These are phyloP conservation scores for Amphipoea oculea DNA, from an alignment of 2,888 invertebrate genomes.

Conservation along the genomic window DNA sequence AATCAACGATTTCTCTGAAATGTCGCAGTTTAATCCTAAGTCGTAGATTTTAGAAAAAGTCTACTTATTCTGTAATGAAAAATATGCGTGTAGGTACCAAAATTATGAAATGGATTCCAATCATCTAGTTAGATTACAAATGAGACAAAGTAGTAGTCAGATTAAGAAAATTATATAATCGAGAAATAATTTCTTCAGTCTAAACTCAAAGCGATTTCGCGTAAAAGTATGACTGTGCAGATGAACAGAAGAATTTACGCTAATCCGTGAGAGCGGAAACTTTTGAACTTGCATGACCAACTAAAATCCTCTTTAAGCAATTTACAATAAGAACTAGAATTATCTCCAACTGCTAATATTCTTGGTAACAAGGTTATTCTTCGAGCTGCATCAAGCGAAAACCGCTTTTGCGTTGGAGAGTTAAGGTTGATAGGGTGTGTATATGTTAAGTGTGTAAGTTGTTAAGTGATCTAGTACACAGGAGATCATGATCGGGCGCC, in stretches of 20 bases:
- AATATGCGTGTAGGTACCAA: neutral
- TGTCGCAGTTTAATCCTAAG: slow-evolving; percentile 1
- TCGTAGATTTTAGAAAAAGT: neutral
- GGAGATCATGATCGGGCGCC: slow-evolving; percentile 75
- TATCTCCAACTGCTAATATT: slow-evolving; percentile 64
- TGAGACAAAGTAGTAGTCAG: neutral
- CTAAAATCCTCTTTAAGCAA: slow-evolving; percentile 65
- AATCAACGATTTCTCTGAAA: neutral
- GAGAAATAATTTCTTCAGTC: slow-evolving; percentile 12
- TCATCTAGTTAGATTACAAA: slow-evolving; percentile 11
- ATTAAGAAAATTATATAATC: slow-evolving; percentile 27
- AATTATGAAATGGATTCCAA: neutral
- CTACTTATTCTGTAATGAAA: neutral
- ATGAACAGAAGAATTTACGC: slow-evolving; percentile 27
- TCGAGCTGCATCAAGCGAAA: slow-evolving; percentile 27
- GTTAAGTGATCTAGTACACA: slow-evolving; percentile 73
- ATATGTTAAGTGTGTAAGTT: slow-evolving; percentile 61
- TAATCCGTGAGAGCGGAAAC: slow-evolving; percentile 57
- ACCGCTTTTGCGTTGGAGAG: slow-evolving; percentile 30
- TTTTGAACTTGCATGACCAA: slow-evolving; percentile 56
- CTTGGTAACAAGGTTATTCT: slow-evolving; percentile 34
- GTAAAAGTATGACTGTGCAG: slow-evolving; percentile 16
- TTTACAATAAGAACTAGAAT: slow-evolving; percentile 66
- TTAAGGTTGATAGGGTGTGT: slow-evolving; percentile 51
- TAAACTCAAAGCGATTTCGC: neutral